phyloP scores from a whole-genome alignment of 2,113 vertebrate species.

The Gadus macrocephalus region DNA sequence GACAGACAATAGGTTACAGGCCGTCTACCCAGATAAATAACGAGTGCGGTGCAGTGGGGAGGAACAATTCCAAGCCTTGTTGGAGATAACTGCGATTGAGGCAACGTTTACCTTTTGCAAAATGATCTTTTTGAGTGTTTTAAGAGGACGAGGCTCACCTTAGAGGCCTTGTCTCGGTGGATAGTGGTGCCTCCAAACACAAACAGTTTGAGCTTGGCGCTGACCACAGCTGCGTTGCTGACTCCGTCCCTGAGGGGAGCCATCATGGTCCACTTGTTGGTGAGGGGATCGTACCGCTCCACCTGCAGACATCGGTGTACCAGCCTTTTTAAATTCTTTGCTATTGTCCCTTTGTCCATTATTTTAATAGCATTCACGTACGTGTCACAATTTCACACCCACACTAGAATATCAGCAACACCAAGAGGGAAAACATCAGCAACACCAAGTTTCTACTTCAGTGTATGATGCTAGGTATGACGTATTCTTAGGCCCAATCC shows the following conservation, averaged over 20 bases:
- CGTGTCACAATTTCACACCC: not conserved
- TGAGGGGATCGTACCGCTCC: conserved; percentile 82
- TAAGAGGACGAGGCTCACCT: conserved; percentile 44
- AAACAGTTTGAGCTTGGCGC: conserved; percentile 88
- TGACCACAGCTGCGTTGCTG: conserved; percentile 92
- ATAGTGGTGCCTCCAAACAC: conserved; percentile 91
- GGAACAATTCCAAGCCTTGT: too few relatives aligned
- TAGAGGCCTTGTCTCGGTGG: conserved; percentile 88
- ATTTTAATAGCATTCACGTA: not conserved
- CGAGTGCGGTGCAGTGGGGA: too few relatives aligned
- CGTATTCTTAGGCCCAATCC: not conserved
- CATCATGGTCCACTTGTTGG: conserved; percentile 93
- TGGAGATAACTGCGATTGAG: too few relatives aligned
- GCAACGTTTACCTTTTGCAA: too few relatives aligned
- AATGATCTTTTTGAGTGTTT: too few relatives aligned
- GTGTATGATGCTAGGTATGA: too few relatives aligned
- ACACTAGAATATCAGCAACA: not conserved
- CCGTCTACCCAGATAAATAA: too few relatives aligned
- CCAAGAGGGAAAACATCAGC: too few relatives aligned
- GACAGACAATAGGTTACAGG: too few relatives aligned
- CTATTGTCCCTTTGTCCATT: not conserved
- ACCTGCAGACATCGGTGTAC: conserved; percentile 52
- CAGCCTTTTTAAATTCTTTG: not conserved
- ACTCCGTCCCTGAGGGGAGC: conserved; percentile 88
- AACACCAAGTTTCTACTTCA: too few relatives aligned